Base-by-base conservation (phyloP, 2,113 vertebrate genomes). In the Ia io region DNA sequence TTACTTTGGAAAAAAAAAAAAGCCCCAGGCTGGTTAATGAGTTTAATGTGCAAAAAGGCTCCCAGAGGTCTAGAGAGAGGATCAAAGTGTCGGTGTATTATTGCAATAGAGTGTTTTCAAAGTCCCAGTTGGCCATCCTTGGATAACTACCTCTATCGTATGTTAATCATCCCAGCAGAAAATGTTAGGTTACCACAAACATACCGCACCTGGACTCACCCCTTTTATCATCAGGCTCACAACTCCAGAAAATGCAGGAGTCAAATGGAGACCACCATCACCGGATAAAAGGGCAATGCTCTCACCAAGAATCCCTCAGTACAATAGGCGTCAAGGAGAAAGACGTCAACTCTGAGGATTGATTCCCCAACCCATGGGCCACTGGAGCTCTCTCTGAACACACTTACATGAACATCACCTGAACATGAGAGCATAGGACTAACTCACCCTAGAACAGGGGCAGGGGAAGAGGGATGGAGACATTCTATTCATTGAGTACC, bases 11-110 rank as follows among this genome's bases (percentile, higher is more conserved):
- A 69, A 18, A 37, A 84, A 22, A 63, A 79, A 59, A 56, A 53
- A 35, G 47, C 32, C 47, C 56, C 51, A 53, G 79, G 70, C 61
- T 87, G 51, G 84, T 90, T 97, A 97, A 95, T 96, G 84, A 95
- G 89, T 90, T 92, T 93, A 97, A 94, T 92, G 96, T 88, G 89
- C 71, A 87, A 59, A 96, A 91, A 78, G 89, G 30, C 63, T 84
- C 94, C 92, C 89, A 53, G 76, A 78, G 49, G 76, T 51, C 77
- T 91, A 82, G 30, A 90, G 32, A 87, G 30, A 93, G 56, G 74
- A 73, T 93, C 78, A 84, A 85, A 90, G 86, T 35, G 30, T 70
- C 88, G 37, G 67, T 84, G 23, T 59, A 40, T 80, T 59, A 69
- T 53, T 74, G 85, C 30, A 67, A 7, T 51, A 18, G 0, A 51